Conservation (phyloP, 1,140 invertebrate species). For the Leptinotarsa undecemlineata region DNA sequence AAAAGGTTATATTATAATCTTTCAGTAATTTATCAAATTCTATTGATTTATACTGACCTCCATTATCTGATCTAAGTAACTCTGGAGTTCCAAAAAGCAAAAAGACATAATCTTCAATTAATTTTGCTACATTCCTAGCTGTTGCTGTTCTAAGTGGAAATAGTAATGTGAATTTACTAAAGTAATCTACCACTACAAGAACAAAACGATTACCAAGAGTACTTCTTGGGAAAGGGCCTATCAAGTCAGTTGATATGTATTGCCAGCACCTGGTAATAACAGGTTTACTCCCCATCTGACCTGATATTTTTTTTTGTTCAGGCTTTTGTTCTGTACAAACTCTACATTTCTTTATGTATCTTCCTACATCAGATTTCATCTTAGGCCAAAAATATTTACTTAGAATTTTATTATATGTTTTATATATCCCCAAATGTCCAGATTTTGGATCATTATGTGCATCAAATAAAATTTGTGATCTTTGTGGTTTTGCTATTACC, state of each 20-base stretch:
- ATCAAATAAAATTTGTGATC: conserved; percentile 26
- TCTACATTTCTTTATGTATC: conserved; percentile 42
- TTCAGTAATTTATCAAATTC: conserved; percentile 30
- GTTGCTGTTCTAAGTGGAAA: conserved; percentile 30
- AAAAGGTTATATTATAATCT: conserved; percentile 25
- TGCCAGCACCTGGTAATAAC: conserved; percentile 12
- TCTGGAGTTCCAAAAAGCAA: conserved; percentile 35
- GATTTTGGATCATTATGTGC: conserved; percentile 29
- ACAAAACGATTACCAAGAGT: conserved; percentile 46
- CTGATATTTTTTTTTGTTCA: conserved; percentile 37
- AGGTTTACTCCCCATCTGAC: conserved; percentile 41
- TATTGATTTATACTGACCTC: conserved; percentile 33
- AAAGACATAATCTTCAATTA: conserved; percentile 37
- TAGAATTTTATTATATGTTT: conserved; percentile 37
- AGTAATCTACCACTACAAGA: conserved; percentile 49
- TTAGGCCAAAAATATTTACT: conserved; percentile 47
- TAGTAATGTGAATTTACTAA: conserved; percentile 44
- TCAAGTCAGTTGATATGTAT: conserved; percentile 23
- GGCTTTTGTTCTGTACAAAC: conserved; percentile 44
- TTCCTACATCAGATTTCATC: conserved; percentile 40
- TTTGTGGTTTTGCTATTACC: conserved; percentile 35
- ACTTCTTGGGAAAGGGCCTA: conserved; percentile 45
- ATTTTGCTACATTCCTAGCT: conserved; percentile 22
- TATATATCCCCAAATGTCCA: conserved; percentile 46
- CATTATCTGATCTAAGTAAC: conserved; percentile 43